Conservation (phyloP, 2,113 vertebrate species). For the Natator depressus region DNA sequence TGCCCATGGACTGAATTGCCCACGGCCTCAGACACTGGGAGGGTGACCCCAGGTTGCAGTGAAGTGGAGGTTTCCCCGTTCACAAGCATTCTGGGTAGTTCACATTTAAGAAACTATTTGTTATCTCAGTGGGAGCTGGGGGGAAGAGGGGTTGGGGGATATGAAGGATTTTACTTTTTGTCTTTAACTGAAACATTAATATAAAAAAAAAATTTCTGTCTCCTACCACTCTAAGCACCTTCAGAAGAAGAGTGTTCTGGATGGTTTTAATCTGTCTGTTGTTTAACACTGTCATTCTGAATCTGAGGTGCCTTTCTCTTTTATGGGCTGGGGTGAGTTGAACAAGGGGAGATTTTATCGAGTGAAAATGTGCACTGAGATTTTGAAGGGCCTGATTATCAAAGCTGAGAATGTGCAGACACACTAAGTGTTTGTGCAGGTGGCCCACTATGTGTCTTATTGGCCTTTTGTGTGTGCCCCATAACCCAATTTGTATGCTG, state of each 20-base stretch:
- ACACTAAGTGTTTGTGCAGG: neutral
- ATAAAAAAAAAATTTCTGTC: neutral
- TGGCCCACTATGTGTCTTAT: neutral
- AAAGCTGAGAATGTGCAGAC: neutral
- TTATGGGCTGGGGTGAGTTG: neutral
- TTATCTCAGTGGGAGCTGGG: neutral
- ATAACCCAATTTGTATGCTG: neutral
- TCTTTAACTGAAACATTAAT: neutral
- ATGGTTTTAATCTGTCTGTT: neutral
- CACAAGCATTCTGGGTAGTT: no score
- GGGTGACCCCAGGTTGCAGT: neutral
- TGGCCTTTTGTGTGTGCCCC: neutral
- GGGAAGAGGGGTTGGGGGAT: no score
- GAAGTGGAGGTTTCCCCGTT: neutral
- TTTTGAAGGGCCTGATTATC: neutral
- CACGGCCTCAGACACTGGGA: neutral
- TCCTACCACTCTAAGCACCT: neutral
- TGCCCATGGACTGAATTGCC: accelerated
- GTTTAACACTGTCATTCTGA: neutral
- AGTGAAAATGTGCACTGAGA: neutral
- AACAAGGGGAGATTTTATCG: neutral
- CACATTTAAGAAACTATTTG: neutral
- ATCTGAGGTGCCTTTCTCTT: neutral
- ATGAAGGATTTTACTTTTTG: neutral
- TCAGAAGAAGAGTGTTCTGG: no score